Base-by-base conservation (phyloP, 1,140 invertebrate genomes). In the Colletes gigas region DNA sequence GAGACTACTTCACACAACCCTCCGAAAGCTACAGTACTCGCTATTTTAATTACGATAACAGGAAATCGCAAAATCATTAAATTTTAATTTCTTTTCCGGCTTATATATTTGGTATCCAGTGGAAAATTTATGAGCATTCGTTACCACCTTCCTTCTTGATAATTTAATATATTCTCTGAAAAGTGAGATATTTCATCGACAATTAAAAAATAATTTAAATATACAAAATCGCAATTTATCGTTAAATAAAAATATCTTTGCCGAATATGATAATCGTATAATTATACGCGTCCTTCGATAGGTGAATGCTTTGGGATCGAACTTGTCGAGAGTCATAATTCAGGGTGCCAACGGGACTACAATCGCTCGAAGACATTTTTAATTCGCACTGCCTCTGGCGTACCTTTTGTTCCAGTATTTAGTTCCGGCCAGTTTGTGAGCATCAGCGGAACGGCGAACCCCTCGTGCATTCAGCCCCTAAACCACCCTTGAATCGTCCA, bases 341-440 rank as follows among this genome's bases (percentile, higher is more conserved):
- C 63, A 82, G 19, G 41, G 44, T 14, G 44, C 4, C 59, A 65
- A 30, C 52, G 63, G 30, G 41, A 54, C 39, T 12, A 54, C 68
- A 15, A 72, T 84, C 54, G 65, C 57, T 57, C 72, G 69, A 67
- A 78, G 84, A 85, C 69, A 39, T 83, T 87, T 87, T 87, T 84
- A 87, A 87, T 87, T 82, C 75, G 59, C 78, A 54, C 78, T 55
- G 72, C 60, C 74, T 59, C 57, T 75, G 74, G 70, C 78, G 74
- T 55, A 82, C 52, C 85, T 82, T 87, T 86, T 87, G 85, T 83
- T 78, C 85, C 70, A 83, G 78, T 57, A 86, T 87, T 87, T 87
- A 87, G 84, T 87, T 87, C 85, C 86, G 86, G 86, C 80, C 83
- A 87, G 86, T 88, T 88, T 86, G 84, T 73, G 84, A 85, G 84